Conservation (phyloP, 2,888 invertebrate species). For the Nomada ferruginata region DNA sequence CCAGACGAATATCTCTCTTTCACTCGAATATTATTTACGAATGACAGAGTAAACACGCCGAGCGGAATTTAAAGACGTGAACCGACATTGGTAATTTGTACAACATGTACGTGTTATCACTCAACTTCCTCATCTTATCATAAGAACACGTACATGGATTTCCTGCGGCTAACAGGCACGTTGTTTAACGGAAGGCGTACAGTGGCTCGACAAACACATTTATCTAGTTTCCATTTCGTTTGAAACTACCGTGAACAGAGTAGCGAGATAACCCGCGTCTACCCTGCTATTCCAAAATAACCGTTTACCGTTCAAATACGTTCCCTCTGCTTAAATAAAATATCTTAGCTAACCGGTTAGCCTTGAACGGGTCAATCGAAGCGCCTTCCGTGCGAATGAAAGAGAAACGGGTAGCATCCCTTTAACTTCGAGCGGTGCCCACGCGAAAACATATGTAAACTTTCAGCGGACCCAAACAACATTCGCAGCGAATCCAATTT, state of each 20-base stretch:
- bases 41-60: neutral
- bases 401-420: neutral
- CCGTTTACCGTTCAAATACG: neutral
- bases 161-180: conserved; percentile 33
- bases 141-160: conserved; percentile 35
- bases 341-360: neutral
- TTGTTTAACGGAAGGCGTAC: neutral
- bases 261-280: neutral
- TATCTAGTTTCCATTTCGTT: neutral
- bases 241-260: neutral
- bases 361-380: neutral
- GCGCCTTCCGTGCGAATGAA: neutral
- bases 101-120: conserved; percentile 25
- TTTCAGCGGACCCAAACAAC: neutral
- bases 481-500: neutral
- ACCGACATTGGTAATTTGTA: neutral
- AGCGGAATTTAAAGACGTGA: neutral
- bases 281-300: neutral
- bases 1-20: too few relatives aligned
- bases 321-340: neutral
- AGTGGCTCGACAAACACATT: neutral
- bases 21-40: too few relatives aligned
- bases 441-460: conserved; percentile 20
- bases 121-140: conserved; percentile 28
- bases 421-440: neutral